Conservation (phyloP, 2,113 vertebrate species). For the Chaenogobius annularis region DNA sequence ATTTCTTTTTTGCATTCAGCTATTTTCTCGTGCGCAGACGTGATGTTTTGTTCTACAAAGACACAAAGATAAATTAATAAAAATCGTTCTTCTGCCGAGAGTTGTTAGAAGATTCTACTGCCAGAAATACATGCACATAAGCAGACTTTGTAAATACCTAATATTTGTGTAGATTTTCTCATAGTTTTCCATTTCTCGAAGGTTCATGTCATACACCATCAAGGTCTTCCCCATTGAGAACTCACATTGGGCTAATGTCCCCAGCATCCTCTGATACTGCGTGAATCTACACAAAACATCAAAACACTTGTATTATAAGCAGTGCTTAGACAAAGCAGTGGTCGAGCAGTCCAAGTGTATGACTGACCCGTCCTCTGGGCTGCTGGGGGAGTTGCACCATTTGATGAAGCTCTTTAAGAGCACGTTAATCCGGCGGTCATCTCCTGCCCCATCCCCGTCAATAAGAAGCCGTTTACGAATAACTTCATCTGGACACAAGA, state of each 20-base stretch:
- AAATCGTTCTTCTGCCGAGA: background rate
- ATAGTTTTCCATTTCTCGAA: slow-evolving; percentile 98
- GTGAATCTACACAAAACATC: slow-evolving; percentile 78
- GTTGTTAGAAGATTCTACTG: background rate
- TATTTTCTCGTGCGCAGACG: slow-evolving; percentile 95
- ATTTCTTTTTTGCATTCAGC: slow-evolving; percentile 98
- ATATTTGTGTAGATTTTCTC: slow-evolving; percentile 95
- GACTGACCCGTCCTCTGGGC: slow-evolving; percentile 89
- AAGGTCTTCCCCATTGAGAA: slow-evolving; percentile 98
- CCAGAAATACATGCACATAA: background rate
- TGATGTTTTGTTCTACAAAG: slow-evolving; percentile 87
- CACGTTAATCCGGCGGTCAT: slow-evolving; percentile 93
- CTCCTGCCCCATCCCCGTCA: slow-evolving; percentile 95
- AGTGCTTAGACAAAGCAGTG: too few species aligned
- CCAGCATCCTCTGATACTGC: slow-evolving; percentile 95
- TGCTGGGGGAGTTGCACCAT: slow-evolving; percentile 89
- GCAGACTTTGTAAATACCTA: slow-evolving; percentile 74
- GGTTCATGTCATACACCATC: slow-evolving; percentile 97
- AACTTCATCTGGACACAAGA: slow-evolving; percentile 82
- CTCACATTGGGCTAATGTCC: slow-evolving; percentile 92
- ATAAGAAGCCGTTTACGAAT: slow-evolving; percentile 96
- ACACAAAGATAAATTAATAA: background rate
- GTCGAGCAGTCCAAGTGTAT: background rate
- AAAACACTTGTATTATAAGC: background rate
- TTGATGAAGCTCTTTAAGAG: slow-evolving; percentile 96